Percentiles rank a stretch among this genome's conserved stretches.
Conservation (phyloP, 2,888 invertebrate genomes). For the Oligia latruncula region DNA sequence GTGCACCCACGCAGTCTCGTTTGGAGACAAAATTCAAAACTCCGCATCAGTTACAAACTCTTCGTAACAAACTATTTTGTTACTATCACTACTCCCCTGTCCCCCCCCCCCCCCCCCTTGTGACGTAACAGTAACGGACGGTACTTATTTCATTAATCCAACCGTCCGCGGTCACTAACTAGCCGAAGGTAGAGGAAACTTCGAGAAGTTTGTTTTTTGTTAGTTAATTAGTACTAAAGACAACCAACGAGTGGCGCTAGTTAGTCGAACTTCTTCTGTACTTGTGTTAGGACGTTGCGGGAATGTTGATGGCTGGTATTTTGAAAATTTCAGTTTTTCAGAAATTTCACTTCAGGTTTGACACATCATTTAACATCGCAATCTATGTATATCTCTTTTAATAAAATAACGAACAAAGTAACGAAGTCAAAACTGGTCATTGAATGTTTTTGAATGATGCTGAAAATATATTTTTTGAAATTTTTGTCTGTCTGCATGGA, state of each 20-base stretch:
- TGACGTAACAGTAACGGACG: conserved; percentile 14
- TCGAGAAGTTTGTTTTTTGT: conserved; percentile 75
- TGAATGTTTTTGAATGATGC: too few relatives aligned
- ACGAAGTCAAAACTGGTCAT: too few relatives aligned
- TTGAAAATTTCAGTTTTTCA: background rate
- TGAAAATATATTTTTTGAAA: too few relatives aligned
- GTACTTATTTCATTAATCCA: conserved; percentile 56
- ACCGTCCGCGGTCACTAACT: conserved; percentile 65
- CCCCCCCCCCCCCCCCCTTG: background rate
- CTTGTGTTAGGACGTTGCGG: conserved; percentile 30
- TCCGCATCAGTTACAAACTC: background rate
- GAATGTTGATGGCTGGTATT: conserved; percentile 38
- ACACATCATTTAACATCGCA: too few relatives aligned
- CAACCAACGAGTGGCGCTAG: conserved; percentile 68
- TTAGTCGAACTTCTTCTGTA: conserved; percentile 55
- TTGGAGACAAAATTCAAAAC: background rate
- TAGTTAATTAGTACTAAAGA: conserved; percentile 77
- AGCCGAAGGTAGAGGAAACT: conserved; percentile 64
- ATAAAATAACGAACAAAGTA: too few relatives aligned
- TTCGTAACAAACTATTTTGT: background rate
- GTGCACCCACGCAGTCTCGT: background rate
- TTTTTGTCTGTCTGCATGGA: too few relatives aligned
- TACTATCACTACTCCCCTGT: background rate
- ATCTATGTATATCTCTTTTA: background rate
- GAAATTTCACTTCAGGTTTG: too few relatives aligned